A percentile compares a stretch with the other conserved stretches of the same genome.
Evolutionary conservation across 2,888 invertebrate genomes (phyloP).

Genomic region (Nemoura dubitans): DNA sequence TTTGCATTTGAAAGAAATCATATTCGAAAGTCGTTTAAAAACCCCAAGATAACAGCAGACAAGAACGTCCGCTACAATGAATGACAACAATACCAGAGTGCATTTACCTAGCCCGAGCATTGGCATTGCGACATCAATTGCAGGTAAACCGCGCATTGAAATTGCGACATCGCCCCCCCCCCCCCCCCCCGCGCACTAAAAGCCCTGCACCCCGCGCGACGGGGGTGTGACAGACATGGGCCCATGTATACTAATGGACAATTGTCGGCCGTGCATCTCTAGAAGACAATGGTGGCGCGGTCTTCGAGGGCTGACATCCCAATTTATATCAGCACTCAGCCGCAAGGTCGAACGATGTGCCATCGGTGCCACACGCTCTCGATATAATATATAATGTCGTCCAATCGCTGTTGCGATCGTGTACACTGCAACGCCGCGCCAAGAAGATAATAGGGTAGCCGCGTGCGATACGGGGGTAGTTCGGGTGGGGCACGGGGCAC

Average conservation of each 20-base stretch:
- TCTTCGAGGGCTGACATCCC: background rate
- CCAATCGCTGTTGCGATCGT: background rate
- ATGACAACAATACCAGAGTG: no score
- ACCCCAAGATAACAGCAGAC: no score
- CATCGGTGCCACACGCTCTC: background rate
- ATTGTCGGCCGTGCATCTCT: background rate
- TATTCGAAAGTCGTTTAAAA: no score
- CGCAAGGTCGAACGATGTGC: background rate
- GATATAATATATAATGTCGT: background rate
- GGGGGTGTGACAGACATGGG: background rate
- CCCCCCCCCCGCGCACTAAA: no score
- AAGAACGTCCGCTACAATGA: no score
- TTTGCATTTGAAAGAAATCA: background rate
- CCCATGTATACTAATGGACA: background rate
- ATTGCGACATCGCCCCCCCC: background rate
- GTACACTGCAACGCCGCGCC: background rate
- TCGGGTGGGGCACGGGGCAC: background rate
- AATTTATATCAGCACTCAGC: conserved; percentile 5
- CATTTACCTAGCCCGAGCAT: no score
- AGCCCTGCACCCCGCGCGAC: background rate
- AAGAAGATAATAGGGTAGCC: background rate
- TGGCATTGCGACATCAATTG: background rate
- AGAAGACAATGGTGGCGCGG: background rate
- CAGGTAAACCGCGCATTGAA: background rate
- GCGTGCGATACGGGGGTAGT: background rate